Evolutionary conservation across 2,888 invertebrate genomes (phyloP).

Genomic region (Trichogramma dendrolimi): DNA sequence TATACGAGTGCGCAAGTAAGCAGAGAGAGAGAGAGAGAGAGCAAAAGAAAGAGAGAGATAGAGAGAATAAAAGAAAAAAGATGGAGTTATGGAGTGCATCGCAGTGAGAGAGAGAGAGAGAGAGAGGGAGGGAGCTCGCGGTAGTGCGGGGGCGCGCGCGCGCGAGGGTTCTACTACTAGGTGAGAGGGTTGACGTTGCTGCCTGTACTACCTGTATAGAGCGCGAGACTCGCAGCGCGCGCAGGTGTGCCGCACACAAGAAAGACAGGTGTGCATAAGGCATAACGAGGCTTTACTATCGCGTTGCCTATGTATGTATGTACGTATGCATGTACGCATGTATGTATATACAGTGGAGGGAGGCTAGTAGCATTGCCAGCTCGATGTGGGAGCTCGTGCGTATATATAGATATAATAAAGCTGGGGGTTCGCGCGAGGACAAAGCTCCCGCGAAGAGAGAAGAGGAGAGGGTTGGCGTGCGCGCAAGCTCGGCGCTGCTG

Average conservation of each 20-base stretch:
- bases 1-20: neutral
- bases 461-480: neutral
- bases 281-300: no score
- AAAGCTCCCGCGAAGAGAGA: no score
- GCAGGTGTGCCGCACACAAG: no score
- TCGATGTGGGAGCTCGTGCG: no score
- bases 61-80: slow-evolving; percentile 2
- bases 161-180: neutral
- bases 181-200: neutral
- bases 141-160: neutral
- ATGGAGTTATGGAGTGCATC: neutral
- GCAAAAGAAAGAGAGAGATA: neutral
- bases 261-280: no score
- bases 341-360: no score
- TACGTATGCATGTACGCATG: no score
- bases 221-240: neutral
- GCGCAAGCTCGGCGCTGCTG: neutral
- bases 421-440: no score
- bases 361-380: no score
- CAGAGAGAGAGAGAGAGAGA: neutral
- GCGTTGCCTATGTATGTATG: no score
- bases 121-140: neutral
- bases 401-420: no score
- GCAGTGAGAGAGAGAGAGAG: neutral
- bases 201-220: neutral